Percentiles rank a stretch among this genome's conserved stretches.
Conservation (phyloP, 2,888 invertebrate genomes). For the Apoderus coryli region DNA sequence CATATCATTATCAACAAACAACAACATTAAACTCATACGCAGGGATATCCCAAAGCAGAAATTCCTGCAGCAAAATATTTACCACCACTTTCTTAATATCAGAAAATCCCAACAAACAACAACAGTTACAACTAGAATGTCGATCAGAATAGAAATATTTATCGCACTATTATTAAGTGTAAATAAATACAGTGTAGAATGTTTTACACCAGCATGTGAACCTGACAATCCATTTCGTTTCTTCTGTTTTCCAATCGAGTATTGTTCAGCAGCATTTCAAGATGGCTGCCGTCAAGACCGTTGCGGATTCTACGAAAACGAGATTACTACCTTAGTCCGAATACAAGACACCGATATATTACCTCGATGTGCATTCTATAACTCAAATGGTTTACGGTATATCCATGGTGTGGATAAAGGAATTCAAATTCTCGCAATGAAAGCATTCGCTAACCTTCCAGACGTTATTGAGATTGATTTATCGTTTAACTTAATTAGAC, state of each 20-base stretch:
- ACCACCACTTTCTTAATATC: no score
- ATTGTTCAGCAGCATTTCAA: slow-evolving; percentile 7
- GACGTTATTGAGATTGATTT: slow-evolving; percentile 12
- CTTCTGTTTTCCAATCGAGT: slow-evolving; percentile 12
- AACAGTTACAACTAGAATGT: no score
- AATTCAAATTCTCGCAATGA: slow-evolving; percentile 12
- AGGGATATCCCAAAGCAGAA: no score
- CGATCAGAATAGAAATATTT: no score
- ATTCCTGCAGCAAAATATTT: no score
- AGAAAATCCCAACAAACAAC: no score
- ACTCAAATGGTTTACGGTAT: slow-evolving; percentile 4
- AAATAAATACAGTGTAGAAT: no score
- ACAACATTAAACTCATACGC: no score
- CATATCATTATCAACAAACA: no score
- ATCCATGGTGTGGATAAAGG: slow-evolving; percentile 13
- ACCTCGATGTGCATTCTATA: slow-evolving; percentile 15
- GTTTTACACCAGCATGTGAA: no score
- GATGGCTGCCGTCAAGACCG: slow-evolving; percentile 6
- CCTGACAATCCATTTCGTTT: slow-evolving; percentile 12
- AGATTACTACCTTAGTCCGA: slow-evolving; percentile 10
- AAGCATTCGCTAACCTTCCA: slow-evolving; percentile 12
- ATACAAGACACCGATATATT: slow-evolving; percentile 11
- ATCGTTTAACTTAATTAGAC: slow-evolving; percentile 12
- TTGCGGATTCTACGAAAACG: slow-evolving; percentile 7
- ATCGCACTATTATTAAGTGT: no score